Percentiles rank a stretch among this genome's conserved stretches.
Evolutionary conservation across 2,797 vertebrate genomes (phyloP).

Genomic region (Pangasius krempfi): DNA sequence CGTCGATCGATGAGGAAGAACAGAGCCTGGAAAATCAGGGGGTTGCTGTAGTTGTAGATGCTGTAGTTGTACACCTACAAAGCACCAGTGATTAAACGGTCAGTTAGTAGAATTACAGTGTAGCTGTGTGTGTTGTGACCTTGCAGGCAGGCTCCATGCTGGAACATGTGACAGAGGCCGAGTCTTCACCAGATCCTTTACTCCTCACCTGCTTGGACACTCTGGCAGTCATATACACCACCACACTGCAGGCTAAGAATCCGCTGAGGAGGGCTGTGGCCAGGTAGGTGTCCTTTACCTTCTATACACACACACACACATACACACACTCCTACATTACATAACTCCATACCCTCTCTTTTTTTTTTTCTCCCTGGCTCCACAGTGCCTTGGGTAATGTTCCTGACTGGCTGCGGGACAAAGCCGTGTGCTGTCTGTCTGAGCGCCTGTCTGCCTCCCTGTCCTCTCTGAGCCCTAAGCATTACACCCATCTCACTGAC

Average conservation of each 20-base stretch:
- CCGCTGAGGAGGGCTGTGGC: constrained; percentile 86
- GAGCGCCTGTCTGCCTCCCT: constrained; percentile 78
- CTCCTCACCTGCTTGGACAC: constrained; percentile 80
- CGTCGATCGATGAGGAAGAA: neutral
- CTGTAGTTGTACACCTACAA: neutral
- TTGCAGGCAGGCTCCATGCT: constrained; percentile 79
- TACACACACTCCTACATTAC: too few relatives aligned
- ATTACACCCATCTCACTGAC: constrained; percentile 78
- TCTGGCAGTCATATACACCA: constrained; percentile 80
- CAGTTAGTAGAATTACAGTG: neutral
- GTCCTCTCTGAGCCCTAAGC: constrained; percentile 67
- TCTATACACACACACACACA: neutral
- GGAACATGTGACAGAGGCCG: constrained; percentile 71
- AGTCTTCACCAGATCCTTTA: constrained; percentile 62
- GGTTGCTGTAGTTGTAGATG: too few relatives aligned
- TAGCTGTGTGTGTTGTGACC: neutral
- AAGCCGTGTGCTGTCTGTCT: constrained; percentile 72
- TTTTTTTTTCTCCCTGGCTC: neutral
- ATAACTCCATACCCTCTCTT: neutral
- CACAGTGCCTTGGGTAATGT: constrained; percentile 80
- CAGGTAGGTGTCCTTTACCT: constrained; percentile 75
- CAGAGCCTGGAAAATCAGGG: neutral
- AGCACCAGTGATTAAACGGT: neutral
- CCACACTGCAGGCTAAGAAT: constrained; percentile 83
- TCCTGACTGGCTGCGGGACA: constrained; percentile 72